phyloP scores from a whole-genome alignment of 2,113 vertebrate species.

The Pteropus alecto region DNA sequence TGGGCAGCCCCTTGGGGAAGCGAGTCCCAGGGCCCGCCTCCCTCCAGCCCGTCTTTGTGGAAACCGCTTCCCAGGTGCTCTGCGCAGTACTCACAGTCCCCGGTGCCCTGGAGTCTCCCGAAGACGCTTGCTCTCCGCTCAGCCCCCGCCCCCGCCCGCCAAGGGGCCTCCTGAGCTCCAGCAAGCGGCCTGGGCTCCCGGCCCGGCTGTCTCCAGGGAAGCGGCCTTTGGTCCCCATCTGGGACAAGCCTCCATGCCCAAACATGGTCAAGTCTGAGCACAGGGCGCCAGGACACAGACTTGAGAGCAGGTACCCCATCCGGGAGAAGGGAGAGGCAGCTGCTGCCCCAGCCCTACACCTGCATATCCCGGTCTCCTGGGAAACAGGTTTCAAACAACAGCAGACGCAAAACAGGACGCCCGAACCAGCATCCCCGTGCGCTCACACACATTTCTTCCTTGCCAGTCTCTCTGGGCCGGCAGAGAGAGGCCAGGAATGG shows the following conservation, averaged over 20 bases:
- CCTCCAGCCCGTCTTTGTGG: not conserved
- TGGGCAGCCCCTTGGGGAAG: not conserved
- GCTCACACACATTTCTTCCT: not conserved
- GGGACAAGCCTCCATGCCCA: conserved; percentile 78
- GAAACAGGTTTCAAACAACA: not conserved
- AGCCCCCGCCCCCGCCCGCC: conserved; percentile 38
- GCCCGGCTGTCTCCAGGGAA: conserved; percentile 51
- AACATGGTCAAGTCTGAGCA: conserved; percentile 86
- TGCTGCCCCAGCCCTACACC: not conserved
- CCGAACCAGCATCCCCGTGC: not conserved
- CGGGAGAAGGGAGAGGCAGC: not conserved
- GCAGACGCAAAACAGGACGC: not conserved
- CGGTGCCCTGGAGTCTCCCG: not conserved
- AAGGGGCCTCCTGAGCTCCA: not conserved
- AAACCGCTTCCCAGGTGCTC: not conserved
- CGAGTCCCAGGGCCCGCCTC: not conserved
- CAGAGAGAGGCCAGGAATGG: not conserved
- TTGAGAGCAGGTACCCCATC: conserved; percentile 65
- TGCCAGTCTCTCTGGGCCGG: not conserved
- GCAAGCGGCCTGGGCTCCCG: conserved; percentile 51
- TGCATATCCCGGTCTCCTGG: not conserved
- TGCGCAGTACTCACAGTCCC: conserved; percentile 48
- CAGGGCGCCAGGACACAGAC: conserved; percentile 68
- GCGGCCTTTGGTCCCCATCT: conserved; percentile 43
- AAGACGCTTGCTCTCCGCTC: not conserved